phyloP scores from a whole-genome alignment of 2,797 vertebrate species.

The Carapus acus region DNA sequence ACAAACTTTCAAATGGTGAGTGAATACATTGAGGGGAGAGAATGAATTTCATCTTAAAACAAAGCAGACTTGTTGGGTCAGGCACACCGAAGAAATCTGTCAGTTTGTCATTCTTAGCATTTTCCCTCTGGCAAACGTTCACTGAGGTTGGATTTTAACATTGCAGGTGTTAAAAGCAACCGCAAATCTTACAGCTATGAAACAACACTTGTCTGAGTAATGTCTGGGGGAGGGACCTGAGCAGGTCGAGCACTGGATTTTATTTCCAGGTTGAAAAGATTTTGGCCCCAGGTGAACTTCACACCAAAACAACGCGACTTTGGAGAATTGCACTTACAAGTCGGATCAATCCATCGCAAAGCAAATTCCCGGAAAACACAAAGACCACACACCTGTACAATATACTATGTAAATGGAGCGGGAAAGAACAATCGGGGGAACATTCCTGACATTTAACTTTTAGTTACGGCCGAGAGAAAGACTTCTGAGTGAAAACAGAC shows the following conservation, averaged over 20 bases:
- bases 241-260: conserved; percentile 23
- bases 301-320: conserved; percentile 40
- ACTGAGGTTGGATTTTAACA: neutral
- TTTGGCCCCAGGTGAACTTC: conserved; percentile 44
- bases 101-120: neutral
- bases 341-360: neutral
- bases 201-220: no score
- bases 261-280: conserved; percentile 20
- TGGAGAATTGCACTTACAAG: conserved; percentile 16
- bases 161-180: no score
- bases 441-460: no score
- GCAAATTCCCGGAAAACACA: no score
- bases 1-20: neutral
- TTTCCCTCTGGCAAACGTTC: neutral
- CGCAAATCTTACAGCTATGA: no score
- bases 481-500: neutral
- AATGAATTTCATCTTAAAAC: neutral
- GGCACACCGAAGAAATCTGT: neutral
- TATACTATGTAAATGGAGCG: no score
- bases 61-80: conserved; percentile 7
- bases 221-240: conserved; percentile 4
- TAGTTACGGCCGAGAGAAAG: no score
- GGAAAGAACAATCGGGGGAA: no score
- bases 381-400: neutral
- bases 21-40: neutral